Evolutionary conservation across 2,113 vertebrate genomes (phyloP).

Genomic region (Crypturellus undulatus): DNA sequence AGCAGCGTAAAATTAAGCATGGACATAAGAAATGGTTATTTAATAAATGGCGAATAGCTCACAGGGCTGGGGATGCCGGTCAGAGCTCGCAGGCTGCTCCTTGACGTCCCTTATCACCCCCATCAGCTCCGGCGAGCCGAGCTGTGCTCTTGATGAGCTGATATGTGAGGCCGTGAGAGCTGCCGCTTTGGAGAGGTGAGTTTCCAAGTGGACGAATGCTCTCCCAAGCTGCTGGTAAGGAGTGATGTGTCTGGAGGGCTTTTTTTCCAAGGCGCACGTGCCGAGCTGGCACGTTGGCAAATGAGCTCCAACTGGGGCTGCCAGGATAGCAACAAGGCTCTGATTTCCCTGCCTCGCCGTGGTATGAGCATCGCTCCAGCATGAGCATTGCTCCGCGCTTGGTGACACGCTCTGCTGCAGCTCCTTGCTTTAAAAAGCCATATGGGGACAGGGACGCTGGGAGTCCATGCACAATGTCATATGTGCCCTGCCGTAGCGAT

Average conservation of each 20-base stretch:
- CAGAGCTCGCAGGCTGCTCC: conserved; percentile 1
- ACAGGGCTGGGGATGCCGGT: accelerated
- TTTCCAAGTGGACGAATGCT: conserved; percentile 62
- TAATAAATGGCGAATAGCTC: not conserved
- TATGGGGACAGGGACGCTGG: not conserved
- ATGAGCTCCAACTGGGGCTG: not conserved
- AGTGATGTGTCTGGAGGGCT: not conserved
- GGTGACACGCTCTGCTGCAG: not conserved
- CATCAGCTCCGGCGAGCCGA: not conserved
- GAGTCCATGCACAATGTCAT: not conserved
- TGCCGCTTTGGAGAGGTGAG: not conserved
- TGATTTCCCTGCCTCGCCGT: not conserved
- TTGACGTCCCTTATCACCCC: conserved; percentile 56
- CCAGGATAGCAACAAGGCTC: not conserved
- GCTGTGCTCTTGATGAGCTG: conserved; percentile 59
- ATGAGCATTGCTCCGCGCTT: accelerated
- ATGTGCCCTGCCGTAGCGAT: not conserved
- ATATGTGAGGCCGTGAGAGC: conserved; percentile 52
- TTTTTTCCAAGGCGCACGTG: not conserved
- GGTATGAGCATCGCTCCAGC: accelerated
- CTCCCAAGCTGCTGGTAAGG: not conserved
- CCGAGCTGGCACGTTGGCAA: not conserved
- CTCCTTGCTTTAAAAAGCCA: not conserved
- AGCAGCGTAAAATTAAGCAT: not conserved
- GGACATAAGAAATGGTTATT: not conserved